Evolutionary conservation across 2,888 invertebrate genomes (phyloP).

Genomic region (Mechanitis mazaeus): DNA sequence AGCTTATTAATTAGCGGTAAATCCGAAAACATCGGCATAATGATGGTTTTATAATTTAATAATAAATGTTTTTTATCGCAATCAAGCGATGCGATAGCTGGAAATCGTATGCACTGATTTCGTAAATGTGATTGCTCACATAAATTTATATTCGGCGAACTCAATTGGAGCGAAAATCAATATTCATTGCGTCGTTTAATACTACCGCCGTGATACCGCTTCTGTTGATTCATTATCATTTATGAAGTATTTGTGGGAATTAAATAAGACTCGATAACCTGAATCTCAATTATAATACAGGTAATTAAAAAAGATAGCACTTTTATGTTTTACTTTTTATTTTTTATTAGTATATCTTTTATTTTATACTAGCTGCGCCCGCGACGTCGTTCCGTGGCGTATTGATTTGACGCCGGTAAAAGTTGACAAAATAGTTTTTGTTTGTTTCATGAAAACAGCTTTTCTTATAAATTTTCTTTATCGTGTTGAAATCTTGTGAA

Average conservation of each 20-base stretch:
- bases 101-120: slow-evolving; percentile 25
- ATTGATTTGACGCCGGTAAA: too few relatives aligned
- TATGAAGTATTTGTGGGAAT: slow-evolving; percentile 33
- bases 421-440: too few relatives aligned
- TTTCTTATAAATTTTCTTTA: too few relatives aligned
- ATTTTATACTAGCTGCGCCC: too few relatives aligned
- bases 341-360: too few relatives aligned
- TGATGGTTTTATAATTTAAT: slow-evolving; percentile 14
- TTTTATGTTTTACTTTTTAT: too few relatives aligned
- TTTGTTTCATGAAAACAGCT: too few relatives aligned
- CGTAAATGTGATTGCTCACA: slow-evolving; percentile 34
- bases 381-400: too few relatives aligned
- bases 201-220: slow-evolving; percentile 49
- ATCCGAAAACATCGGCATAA: not conserved
- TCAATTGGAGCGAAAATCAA: slow-evolving; percentile 58
- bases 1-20: not conserved
- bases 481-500: too few relatives aligned
- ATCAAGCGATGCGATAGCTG: slow-evolving; percentile 11
- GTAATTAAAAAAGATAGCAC: not conserved
- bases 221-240: slow-evolving; percentile 57
- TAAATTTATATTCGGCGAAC: slow-evolving; percentile 45
- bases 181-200: slow-evolving; percentile 59
- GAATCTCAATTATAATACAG: not conserved
- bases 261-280: slow-evolving; percentile 13
- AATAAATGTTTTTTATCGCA: slow-evolving; percentile 14